Conservation (phyloP, 2,888 invertebrate species). For the Tillus elongatus region DNA sequence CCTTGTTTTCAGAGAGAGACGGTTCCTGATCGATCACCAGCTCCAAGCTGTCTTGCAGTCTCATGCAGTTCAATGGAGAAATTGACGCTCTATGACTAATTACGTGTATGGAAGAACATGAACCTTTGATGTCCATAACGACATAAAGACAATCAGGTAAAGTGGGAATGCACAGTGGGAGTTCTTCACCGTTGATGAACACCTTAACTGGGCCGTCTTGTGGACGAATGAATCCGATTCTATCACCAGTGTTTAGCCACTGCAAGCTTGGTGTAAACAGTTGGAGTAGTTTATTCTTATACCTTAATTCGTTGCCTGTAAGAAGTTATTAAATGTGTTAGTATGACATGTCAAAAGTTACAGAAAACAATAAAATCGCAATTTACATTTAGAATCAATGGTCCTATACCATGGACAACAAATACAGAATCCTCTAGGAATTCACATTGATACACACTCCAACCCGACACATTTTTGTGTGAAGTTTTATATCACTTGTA, state of each 20-base stretch:
- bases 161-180: constrained; percentile 38
- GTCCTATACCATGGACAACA: no score
- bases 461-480: no score
- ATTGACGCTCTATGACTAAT: constrained; percentile 52
- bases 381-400: no score
- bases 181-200: constrained; percentile 73
- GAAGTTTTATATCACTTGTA: no score
- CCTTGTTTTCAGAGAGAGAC: constrained; percentile 18
- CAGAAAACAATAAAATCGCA: background rate
- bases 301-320: constrained; percentile 58
- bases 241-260: constrained; percentile 72
- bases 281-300: constrained; percentile 56
- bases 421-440: no score
- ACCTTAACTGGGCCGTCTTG: constrained; percentile 61
- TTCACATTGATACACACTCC: no score
- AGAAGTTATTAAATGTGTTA: constrained; percentile 11
- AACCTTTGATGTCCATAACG: constrained; percentile 73
- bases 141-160: constrained; percentile 59
- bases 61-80: constrained; percentile 44
- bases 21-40: constrained; percentile 45
- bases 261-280: constrained; percentile 65
- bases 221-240: constrained; percentile 65
- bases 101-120: constrained; percentile 67
- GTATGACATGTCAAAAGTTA: constrained; percentile 4
- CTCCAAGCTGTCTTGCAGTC: constrained; percentile 54